These are phyloP conservation scores for Lucilia cuprina DNA, from an alignment of 1,140 invertebrate species.

Conservation along the genomic window DNA sequence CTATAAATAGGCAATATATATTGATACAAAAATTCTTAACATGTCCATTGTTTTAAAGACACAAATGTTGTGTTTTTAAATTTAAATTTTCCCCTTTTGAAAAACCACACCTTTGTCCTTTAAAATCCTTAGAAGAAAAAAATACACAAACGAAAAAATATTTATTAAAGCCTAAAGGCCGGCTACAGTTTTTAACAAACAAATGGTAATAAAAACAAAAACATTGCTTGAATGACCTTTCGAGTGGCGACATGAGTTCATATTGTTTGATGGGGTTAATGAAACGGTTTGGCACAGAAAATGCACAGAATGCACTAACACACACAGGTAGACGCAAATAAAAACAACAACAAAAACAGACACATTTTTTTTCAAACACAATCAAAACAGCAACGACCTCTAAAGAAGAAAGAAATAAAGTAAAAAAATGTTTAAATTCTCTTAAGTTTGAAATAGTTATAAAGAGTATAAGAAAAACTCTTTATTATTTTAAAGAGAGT, in stretches of 20 bases:
- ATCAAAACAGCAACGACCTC: conserved; percentile 43
- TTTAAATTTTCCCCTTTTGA: background rate
- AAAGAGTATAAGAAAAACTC: background rate
- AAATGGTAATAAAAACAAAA: background rate
- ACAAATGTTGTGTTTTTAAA: too few relatives aligned
- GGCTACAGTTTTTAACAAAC: background rate
- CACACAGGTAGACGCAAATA: conserved; percentile 37
- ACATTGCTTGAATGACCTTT: conserved; percentile 24
- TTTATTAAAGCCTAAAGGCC: background rate
- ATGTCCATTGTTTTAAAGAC: too few relatives aligned
- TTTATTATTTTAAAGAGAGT: background rate
- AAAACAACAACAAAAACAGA: conserved; percentile 9
- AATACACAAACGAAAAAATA: background rate
- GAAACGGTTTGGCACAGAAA: conserved; percentile 63
- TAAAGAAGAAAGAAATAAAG: conserved; percentile 21
- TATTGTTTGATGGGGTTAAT: conserved; percentile 54
- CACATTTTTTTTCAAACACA: background rate
- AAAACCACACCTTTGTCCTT: background rate
- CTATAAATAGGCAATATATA: too few relatives aligned
- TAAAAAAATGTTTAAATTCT: conserved; percentile 42
- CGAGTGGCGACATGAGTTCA: conserved; percentile 23
- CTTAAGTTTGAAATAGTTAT: background rate
- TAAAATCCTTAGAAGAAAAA: background rate
- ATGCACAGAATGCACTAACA: conserved; percentile 43
- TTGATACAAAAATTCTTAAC: too few relatives aligned